Evolutionary conservation across 2,888 invertebrate genomes (phyloP), one percentile per base, ranked within the genome.

Genomic region (Nezara viridula): DNA sequence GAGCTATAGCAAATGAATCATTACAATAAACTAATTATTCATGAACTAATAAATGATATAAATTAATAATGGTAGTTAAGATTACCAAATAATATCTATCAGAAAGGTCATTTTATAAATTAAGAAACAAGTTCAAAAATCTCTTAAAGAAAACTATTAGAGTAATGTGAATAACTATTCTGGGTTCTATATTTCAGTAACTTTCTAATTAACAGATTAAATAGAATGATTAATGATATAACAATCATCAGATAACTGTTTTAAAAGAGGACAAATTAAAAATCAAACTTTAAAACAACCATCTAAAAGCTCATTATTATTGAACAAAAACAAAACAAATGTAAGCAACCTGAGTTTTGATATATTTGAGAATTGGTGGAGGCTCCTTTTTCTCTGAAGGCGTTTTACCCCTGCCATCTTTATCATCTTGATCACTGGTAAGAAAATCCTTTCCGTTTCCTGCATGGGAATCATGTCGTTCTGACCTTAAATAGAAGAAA

Each of bases 321-420:
- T 37, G 19, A 73, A 73, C 32, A 73, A 37, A 37, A 19, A 73
- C 16, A 32, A 1, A n/a, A 19, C 6, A 73, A 6, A 37, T 19
- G 7, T 24, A 73, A 9, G 19, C 19, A 50, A 94, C 95, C 92
- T 96, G 96, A 87, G 95, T 95, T 92, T 96, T 96, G 90, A 98
- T 95, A 92, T 97, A 98, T 92, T 96, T 97, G 27, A 97, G 92
- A 91, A 98, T 96, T 0, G 96, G 95, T 6, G 95, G 95, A 24
- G 95, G 94, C 90, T 96, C 96, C 91, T 94, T 94, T 89, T 88
- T 88, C 27, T 88, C 88, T 21, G 27, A 12, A 37, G 32, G 6
- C 94, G 93, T 86, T 91, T 92, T 92, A 92, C 92, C 88, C 89
- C 90, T 89, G 90, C 91, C 91, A 44, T 90, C 90, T 27, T 91